phyloP scores from a whole-genome alignment of 2,797 vertebrate genomes.

The Darevskia mixta region DNA sequence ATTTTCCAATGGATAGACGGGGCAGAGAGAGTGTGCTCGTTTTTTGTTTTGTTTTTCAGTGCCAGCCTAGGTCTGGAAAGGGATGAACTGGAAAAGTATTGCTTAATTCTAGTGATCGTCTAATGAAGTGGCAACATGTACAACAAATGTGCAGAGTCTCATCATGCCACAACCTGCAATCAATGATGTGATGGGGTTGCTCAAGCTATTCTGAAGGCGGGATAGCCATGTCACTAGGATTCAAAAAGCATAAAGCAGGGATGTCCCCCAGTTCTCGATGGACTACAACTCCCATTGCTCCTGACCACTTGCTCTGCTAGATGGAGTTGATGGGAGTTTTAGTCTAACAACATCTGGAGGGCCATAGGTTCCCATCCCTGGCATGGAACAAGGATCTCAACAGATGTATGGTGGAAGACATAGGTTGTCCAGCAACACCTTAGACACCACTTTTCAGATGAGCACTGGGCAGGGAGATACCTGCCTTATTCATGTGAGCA shows the following conservation, averaged over 20 bases:
- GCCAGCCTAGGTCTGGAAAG: constrained; percentile 4
- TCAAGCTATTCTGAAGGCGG: neutral
- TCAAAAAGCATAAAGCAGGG: neutral
- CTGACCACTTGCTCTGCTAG: too few species aligned
- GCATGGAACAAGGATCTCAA: neutral
- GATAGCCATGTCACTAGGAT: too few species aligned
- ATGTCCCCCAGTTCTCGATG: neutral
- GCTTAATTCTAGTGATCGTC: constrained; percentile 31
- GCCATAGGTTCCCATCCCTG: neutral
- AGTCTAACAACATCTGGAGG: too few species aligned
- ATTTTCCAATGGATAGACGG: constrained; percentile 47
- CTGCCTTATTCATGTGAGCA: neutral
- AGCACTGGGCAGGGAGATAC: neutral
- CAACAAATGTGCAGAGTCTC: neutral
- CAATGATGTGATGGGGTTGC: neutral
- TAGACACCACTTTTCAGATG: neutral
- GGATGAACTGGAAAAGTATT: constrained; percentile 38
- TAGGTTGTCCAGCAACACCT: neutral
- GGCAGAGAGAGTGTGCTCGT: neutral
- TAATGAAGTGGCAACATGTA: neutral
- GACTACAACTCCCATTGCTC: too few species aligned
- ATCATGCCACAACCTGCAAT: neutral
- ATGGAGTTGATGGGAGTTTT: too few species aligned
- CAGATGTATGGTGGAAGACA: neutral
- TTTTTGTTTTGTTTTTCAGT: constrained; percentile 16